Base-by-base conservation (phyloP, 1,140 invertebrate species). In the Drosophila equinoxialis region DNA sequence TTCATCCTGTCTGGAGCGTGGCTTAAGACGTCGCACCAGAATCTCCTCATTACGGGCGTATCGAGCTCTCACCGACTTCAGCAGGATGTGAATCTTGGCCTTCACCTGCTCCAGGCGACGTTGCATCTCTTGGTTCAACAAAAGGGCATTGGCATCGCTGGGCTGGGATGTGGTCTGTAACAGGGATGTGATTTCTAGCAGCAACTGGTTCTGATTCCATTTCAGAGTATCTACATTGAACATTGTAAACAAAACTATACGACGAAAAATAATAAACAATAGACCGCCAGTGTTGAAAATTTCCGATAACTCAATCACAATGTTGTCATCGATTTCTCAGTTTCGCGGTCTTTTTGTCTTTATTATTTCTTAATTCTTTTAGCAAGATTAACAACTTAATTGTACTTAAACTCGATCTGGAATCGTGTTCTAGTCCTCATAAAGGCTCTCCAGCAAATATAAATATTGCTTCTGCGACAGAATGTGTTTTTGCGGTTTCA, bases 1-100 rank as follows among this genome's bases (percentile, higher is more conserved):
- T 26, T 77, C 54, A 60, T 51, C 45, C 17, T 10, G 7, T 11
- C 17, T 17, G 3, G 65, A 51, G 1, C 83, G 75, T 4, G 75
- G 45, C 8, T 65, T 59, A 3, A 75, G 69, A 1, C 82, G 75
- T 26, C 75, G 71, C 13, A 81, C 45, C 4, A 85, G 51, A 20
- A 87, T 82, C 6, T 86, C 45, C 20, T 89, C 80, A 23, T 89
- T 89, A 13, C 66, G 68, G n/a, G 58, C 51, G 39, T 84, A 89
- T 1, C 84, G 84, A 14, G 51, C 70, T 3, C 70, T 62, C 1
- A 86, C 79, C 4, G 42, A 33, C 35, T 74, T 51, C 8, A 87
- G 14, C n/a, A 87, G 45, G 5, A 66, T 10, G 11, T 74, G 23
- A 4, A 83, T 70, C n/a, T 68, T 67, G 0, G 20, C 7, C 1